A percentile compares a stretch with the other conserved stretches of the same genome.
phyloP scores from a whole-genome alignment of 2,113 vertebrate genomes.

The Cryptotis parvus region DNA sequence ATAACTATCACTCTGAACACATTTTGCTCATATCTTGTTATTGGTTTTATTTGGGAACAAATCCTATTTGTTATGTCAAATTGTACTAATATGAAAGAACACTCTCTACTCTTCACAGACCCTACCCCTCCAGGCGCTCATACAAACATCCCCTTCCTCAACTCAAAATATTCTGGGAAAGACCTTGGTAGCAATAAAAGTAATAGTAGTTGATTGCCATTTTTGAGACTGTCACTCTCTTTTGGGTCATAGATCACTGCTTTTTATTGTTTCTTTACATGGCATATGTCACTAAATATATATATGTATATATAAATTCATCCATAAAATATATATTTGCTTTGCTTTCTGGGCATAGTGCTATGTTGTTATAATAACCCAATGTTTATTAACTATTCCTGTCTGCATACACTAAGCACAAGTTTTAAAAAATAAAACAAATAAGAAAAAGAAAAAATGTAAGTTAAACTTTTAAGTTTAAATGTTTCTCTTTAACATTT shows the following conservation, averaged over 20 bases:
- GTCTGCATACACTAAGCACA: background rate
- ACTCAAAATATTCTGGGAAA: background rate
- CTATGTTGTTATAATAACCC: background rate
- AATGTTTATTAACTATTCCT: constrained; percentile 17
- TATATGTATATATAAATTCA: background rate
- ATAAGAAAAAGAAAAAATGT: background rate
- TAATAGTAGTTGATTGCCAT: too few relatives aligned
- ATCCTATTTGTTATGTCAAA: background rate
- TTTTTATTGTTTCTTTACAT: background rate
- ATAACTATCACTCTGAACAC: too few relatives aligned
- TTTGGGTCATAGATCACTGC: background rate
- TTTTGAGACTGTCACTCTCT: background rate
- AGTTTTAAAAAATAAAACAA: constrained; percentile 15
- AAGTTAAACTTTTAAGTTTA: too few relatives aligned
- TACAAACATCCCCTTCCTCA: background rate
- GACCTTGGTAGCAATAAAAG: background rate
- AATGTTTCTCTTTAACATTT: too few relatives aligned
- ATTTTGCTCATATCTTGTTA: too few relatives aligned
- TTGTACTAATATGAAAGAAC: background rate
- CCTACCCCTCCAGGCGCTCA: background rate
- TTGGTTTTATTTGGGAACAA: too few relatives aligned
- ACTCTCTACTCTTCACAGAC: too few relatives aligned
- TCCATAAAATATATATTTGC: background rate
- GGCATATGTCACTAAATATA: background rate
- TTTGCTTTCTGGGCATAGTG: background rate